A percentile compares a stretch with the other conserved stretches of the same genome.
phyloP scores from a whole-genome alignment of 2,888 invertebrate genomes.

The Chydorus sphaericus region DNA sequence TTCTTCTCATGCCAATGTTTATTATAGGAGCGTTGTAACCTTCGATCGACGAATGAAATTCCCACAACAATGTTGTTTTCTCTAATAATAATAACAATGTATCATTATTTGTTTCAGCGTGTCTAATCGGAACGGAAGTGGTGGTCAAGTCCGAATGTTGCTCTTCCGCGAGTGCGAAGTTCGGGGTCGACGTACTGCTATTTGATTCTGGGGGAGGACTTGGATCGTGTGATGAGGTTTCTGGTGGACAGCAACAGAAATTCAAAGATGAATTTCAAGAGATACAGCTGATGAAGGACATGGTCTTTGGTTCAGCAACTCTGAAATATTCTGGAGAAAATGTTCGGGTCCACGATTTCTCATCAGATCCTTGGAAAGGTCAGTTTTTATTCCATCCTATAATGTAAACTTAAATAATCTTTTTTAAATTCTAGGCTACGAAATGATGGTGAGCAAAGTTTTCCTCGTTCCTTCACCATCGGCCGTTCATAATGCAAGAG shows the following conservation, averaged over 20 bases:
- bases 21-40: background rate
- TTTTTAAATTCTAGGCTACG: background rate
- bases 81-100: too few relatives aligned
- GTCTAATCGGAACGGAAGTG: background rate
- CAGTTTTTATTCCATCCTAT: background rate
- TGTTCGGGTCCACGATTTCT: conserved; percentile 64
- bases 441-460: conserved; percentile 33
- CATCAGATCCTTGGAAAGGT: conserved; percentile 27
- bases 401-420: too few relatives aligned
- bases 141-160: conserved; percentile 46
- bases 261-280: conserved; percentile 7
- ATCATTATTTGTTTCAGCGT: background rate
- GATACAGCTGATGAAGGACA: conserved; percentile 52
- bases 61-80: too few relatives aligned
- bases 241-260: background rate
- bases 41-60: too few relatives aligned
- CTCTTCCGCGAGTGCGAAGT: conserved; percentile 75
- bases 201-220: conserved; percentile 64
- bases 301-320: conserved; percentile 82
- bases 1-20: background rate
- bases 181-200: conserved; percentile 58
- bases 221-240: background rate
- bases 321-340: conserved; percentile 75
- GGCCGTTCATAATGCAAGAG: conserved; percentile 15
- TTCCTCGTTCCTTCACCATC: conserved; percentile 25